Conservation (phyloP, 2,797 vertebrate species). For the Leontopithecus rosalia region DNA sequence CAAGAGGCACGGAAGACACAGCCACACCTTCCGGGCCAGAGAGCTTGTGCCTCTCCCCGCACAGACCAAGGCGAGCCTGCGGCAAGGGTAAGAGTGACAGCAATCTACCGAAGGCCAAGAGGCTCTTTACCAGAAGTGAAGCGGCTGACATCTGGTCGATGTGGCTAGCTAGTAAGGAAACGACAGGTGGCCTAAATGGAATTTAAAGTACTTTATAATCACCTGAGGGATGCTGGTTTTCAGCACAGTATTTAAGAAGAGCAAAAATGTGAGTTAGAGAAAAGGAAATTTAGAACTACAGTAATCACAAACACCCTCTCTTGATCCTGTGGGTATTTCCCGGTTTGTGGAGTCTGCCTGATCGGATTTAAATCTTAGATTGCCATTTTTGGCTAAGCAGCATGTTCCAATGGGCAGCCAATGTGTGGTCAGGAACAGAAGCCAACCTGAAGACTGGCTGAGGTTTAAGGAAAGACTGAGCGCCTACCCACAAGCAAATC, state of each 20-base stretch:
- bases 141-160: background rate
- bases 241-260: background rate
- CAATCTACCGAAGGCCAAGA: background rate
- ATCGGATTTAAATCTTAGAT: background rate
- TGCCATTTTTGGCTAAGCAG: fast-evolving
- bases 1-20: too few species aligned
- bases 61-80: fast-evolving
- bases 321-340: background rate
- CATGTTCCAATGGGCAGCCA: background rate
- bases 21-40: fast-evolving
- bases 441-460: background rate
- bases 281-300: background rate
- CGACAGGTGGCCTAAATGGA: fast-evolving
- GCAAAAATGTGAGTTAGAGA: background rate
- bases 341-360: too few species aligned
- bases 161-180: background rate
- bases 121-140: fast-evolving
- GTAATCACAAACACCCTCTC: too few species aligned
- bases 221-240: background rate
- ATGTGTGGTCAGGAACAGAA: fast-evolving
- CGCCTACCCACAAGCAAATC: fast-evolving
- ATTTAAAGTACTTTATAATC: background rate
- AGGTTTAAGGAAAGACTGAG: background rate
- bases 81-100: fast-evolving
- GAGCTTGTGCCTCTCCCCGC: too few species aligned